Base-by-base conservation (phyloP, 2,113 vertebrate genomes). In the Neolamprologus fasciatus region DNA sequence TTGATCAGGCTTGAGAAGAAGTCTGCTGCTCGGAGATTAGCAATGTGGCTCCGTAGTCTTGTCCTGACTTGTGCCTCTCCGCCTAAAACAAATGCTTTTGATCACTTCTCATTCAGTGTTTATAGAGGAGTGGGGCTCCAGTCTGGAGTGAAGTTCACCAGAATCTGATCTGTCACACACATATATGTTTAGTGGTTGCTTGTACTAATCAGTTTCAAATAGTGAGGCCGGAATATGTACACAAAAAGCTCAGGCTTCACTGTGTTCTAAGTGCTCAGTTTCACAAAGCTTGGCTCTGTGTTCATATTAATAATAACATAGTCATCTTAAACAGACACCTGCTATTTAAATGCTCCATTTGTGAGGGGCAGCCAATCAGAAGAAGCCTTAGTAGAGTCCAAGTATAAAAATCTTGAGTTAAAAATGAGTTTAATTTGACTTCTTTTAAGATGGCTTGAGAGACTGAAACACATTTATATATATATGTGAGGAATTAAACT, bases 21-120 rank as follows among this genome's bases (percentile, higher is more conserved):
- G 92, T 92, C 92, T 87, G 92, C 28, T 33, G 86, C 80, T 85
- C 2, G 84, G 86, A 89, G 90, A 95, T 91, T 85, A 93, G 85
- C 12, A 92, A 40, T 3, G 92, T 93, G 71, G 94, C 92, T 94
- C 94, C 95, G 58, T 95, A 94, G 92, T 95, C 94, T 68, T 73
- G 91, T 76, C 47, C 91, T 54, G 78, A 37, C 80, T 71, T 89
- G 92, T 71, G 76, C 45, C 58, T 42, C 88, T 85, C 93, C 80
- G 14, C 94, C 96, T 96, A 95, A 91, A 96, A 96, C 91, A 95
- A 96, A 92, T 94, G 86, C 90, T 91, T 31, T 57, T 85, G 83
- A 90, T 96, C 92, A 96, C 58, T 93, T 84, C 40, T 87, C 57
- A 61, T 81, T 90, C 90, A 84, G 66, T 1, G 10, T 55, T 81